phyloP scores from a whole-genome alignment of 2,113 vertebrate species.

The Ammodytes marinus region DNA sequence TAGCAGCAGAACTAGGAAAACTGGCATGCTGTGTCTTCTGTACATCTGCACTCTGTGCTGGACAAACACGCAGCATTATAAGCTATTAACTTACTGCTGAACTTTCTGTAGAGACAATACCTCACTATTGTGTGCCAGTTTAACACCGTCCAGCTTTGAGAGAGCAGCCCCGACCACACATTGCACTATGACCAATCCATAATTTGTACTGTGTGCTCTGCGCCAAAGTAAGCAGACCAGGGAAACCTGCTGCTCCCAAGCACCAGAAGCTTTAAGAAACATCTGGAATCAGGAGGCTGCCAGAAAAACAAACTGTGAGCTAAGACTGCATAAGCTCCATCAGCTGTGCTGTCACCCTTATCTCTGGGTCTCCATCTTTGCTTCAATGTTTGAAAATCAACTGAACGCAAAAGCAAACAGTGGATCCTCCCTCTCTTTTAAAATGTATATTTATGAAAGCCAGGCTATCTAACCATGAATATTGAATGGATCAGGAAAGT shows the following conservation, averaged over 20 bases:
- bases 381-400: constrained; percentile 56
- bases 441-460: constrained; percentile 11
- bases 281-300: constrained; percentile 65
- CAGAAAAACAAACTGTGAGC: constrained; percentile 77
- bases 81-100: constrained; percentile 32
- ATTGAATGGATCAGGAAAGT: not conserved
- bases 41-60: constrained; percentile 7
- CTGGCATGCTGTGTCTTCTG: not conserved
- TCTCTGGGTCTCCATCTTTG: constrained; percentile 54
- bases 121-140: constrained; percentile 36
- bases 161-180: constrained; percentile 45
- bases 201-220: constrained; percentile 37
- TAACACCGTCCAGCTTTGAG: constrained; percentile 25
- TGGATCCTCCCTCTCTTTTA: not conserved
- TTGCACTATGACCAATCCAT: constrained; percentile 56
- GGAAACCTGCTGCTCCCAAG: constrained; percentile 61
- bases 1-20: constrained; percentile 5
- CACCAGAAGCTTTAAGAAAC: constrained; percentile 68
- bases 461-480: constrained; percentile 10
- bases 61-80: constrained; percentile 20
- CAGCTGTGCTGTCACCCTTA: constrained; percentile 68
- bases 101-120: constrained; percentile 48
- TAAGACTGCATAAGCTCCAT: constrained; percentile 65
- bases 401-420: constrained; percentile 35
- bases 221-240: constrained; percentile 66